Conservation (phyloP, 2,113 vertebrate genomes). For the Brachyistius frenatus region DNA sequence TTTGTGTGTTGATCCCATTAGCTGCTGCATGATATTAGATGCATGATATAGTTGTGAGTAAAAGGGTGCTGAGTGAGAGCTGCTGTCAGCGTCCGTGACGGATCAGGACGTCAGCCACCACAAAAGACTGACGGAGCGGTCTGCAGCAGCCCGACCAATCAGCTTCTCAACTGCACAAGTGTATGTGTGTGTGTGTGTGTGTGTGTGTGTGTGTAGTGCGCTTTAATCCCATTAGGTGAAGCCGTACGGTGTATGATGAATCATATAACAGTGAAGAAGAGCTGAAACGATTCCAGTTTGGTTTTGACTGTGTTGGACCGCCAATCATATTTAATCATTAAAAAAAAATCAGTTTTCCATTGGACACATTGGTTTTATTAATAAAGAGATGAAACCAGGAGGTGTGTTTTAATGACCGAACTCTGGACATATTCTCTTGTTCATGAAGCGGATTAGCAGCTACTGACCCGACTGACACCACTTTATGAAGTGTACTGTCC, state of each 20-base stretch:
- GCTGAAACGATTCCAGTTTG: too few relatives aligned
- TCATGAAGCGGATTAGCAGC: too few relatives aligned
- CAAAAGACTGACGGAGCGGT: slow-evolving; percentile 41
- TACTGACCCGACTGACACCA: too few relatives aligned
- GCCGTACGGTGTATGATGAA: background rate
- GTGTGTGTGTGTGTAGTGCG: background rate
- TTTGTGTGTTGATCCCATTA: slow-evolving; percentile 20
- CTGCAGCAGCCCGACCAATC: slow-evolving; percentile 53
- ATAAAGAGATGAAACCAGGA: too few relatives aligned
- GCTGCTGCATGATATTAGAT: slow-evolving; percentile 9
- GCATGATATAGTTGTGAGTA: background rate
- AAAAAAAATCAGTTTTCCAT: too few relatives aligned
- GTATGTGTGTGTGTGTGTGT: slow-evolving; percentile 23
- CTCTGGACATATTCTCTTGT: too few relatives aligned
- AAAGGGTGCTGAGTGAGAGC: slow-evolving; percentile 44
- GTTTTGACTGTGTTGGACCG: too few relatives aligned
- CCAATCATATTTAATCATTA: too few relatives aligned
- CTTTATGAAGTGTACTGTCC: too few relatives aligned
- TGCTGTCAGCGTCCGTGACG: slow-evolving; percentile 55
- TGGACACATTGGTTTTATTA: too few relatives aligned
- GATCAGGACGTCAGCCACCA: slow-evolving; percentile 65
- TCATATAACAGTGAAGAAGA: background rate
- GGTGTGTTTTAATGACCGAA: too few relatives aligned
- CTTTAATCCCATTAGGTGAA: slow-evolving; percentile 33
- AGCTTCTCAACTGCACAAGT: slow-evolving; percentile 2